Percentiles rank a stretch among this genome's conserved stretches.
phyloP scores from a whole-genome alignment of 2,888 invertebrate genomes.

The Dioctria linearis region DNA sequence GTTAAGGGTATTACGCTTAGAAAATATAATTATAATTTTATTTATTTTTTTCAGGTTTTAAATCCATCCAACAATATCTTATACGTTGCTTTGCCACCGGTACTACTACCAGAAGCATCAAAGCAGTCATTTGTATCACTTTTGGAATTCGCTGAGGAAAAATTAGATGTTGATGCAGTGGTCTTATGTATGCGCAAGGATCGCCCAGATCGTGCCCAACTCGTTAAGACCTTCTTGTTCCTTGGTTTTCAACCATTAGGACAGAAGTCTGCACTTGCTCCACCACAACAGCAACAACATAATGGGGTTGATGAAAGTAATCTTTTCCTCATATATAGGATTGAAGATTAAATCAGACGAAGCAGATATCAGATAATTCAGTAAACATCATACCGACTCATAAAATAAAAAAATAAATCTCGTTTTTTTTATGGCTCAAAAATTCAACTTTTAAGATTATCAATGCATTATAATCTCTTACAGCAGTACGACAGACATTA shows the following conservation, averaged over 20 bases:
- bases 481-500: background rate
- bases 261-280: constrained; percentile 84
- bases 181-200: constrained; percentile 85
- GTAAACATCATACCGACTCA: constrained; percentile 8
- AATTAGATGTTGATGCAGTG: constrained; percentile 85
- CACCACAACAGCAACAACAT: constrained; percentile 72
- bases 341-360: constrained; percentile 67
- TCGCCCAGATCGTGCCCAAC: constrained; percentile 85
- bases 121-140: constrained; percentile 96
- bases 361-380: constrained; percentile 34
- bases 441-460: constrained; percentile 20
- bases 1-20: background rate
- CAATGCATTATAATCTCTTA: background rate
- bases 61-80: constrained; percentile 78
- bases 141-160: constrained; percentile 96
- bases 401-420: background rate
- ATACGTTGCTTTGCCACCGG: constrained; percentile 91
- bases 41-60: constrained; percentile 63
- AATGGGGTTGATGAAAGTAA: constrained; percentile 74
- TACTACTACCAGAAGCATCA: constrained; percentile 90
- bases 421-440: constrained; percentile 30
- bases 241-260: constrained; percentile 93
- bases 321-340: constrained; percentile 72
- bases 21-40: background rate
- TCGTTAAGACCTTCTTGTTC: constrained; percentile 97